Evolutionary conservation across 2,797 vertebrate genomes (phyloP), one percentile per base, ranked within the genome.

Genomic region (Melanotaenia boesemani): DNA sequence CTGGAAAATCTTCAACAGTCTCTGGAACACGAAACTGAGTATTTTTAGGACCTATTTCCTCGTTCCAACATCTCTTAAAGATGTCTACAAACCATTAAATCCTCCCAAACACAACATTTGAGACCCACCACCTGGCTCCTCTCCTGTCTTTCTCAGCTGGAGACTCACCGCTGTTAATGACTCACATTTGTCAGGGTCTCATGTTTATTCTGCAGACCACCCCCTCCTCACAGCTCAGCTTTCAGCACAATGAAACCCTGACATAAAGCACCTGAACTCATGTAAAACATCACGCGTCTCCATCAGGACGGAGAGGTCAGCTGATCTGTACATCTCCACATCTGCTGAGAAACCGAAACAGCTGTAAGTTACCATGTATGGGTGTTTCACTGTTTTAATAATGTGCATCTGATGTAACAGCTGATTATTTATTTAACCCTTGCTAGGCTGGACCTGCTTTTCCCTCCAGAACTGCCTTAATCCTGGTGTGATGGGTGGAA

Each of bases 81-180:
- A 20, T 9, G 36, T 37, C 36, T 37, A 37, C 36, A 59, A 24
- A 26, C 13, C 59, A n/a, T 20, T 9, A 10, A 12, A 22, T 16
- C 60, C 60, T 56, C 41, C 24, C 48, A 62, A 60, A 32, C 48
- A 54, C 24, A 63, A 34, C 30, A 22, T 34, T 62, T 6, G 22
- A 41, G 10, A 30, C 32, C 18, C 18, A 15, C 15, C 30, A 20
- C 26, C 55, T 28, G 26, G 57, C 32, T 44, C 8, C 50, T 52
- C 24, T 11, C 15, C 12, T 37, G 30, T 26, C 39, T 46, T 62
- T 59, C 48, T 65, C 69, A 56, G 60, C 60, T 55, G 16, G 69
- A 55, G 60, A 26, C 26, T 44, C 16, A 16, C 46, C 8, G 3
- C 34, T 20, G 6, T 9, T 65, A 39, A 72, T 11, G 54, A 58